Conservation (phyloP, 1,140 invertebrate genomes). For the Drosophila erecta region DNA sequence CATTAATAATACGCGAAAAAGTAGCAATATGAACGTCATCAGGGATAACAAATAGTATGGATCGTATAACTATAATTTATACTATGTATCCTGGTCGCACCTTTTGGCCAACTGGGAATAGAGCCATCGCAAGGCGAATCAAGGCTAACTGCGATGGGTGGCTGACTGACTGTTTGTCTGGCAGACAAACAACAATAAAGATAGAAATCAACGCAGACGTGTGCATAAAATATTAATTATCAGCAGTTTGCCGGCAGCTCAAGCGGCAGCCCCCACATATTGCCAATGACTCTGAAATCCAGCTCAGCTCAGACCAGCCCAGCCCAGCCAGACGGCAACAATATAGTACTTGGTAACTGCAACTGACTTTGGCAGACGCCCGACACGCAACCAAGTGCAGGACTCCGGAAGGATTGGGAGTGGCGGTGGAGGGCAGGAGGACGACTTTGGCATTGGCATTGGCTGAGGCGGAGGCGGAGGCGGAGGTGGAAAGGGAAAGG, state of each 20-base stretch:
- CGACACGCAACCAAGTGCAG: slow-evolving; percentile 55
- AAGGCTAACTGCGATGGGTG: slow-evolving; percentile 16
- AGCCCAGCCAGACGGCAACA: slow-evolving; percentile 44
- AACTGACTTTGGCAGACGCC: slow-evolving; percentile 58
- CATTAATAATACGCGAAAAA: too few relatives aligned
- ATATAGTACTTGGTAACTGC: slow-evolving; percentile 33
- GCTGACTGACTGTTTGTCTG: slow-evolving; percentile 39
- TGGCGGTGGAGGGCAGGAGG: slow-evolving; percentile 3
- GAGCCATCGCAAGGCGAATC: slow-evolving; percentile 12
- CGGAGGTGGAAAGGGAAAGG: background rate
- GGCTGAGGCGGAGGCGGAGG: background rate
- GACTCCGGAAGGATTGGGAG: background rate
- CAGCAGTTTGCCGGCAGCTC: slow-evolving; percentile 69
- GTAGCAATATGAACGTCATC: too few relatives aligned
- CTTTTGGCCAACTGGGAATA: background rate
- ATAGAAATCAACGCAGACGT: slow-evolving; percentile 84
- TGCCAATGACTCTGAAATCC: slow-evolving; percentile 65
- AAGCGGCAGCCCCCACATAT: slow-evolving; percentile 53
- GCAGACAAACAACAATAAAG: slow-evolving; percentile 81
- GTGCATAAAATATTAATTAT: slow-evolving; percentile 84
- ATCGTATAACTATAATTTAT: too few relatives aligned
- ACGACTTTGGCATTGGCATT: slow-evolving; percentile 61
- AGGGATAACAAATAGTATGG: too few relatives aligned
- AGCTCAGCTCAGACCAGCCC: background rate
- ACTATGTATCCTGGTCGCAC: too few relatives aligned